Evolutionary conservation across 2,113 vertebrate species (phyloP).

Genomic region (Montifringilla adamsi): DNA sequence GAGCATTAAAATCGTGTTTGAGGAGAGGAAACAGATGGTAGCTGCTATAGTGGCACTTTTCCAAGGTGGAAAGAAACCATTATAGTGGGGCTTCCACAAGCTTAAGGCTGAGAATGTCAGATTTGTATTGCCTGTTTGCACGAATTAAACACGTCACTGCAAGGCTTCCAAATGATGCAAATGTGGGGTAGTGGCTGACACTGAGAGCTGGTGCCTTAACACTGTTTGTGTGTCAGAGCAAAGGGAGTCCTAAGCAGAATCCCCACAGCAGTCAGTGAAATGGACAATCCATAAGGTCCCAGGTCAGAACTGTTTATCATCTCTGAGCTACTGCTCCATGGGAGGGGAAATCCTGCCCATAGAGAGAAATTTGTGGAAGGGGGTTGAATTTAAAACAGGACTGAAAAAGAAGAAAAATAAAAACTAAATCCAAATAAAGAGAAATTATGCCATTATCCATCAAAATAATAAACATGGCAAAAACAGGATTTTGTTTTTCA

Average conservation of each 20-base stretch:
- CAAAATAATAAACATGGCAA: neutral
- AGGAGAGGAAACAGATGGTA: slow-evolving; percentile 35
- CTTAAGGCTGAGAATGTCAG: neutral
- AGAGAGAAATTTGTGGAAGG: neutral
- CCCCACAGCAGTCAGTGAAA: neutral
- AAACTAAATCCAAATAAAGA: neutral
- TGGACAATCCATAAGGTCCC: neutral
- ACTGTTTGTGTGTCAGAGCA: neutral
- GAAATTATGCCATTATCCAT: neutral
- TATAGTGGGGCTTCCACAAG: neutral
- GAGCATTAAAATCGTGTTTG: neutral
- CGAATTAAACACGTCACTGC: neutral
- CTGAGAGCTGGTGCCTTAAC: neutral
- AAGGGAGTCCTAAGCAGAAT: neutral
- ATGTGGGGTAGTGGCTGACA: neutral
- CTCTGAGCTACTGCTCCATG: neutral
- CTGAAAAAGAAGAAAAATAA: neutral
- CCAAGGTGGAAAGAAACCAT: slow-evolving; percentile 19
- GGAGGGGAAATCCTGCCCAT: neutral
- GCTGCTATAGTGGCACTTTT: slow-evolving; percentile 6
- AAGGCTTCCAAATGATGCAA: neutral
- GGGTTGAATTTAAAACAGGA: neutral
- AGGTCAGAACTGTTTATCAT: neutral
- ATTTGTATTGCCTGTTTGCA: neutral
- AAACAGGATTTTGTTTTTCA: neutral